phyloP scores from a whole-genome alignment of 2,888 invertebrate species.

The Pedicia rivosa region DNA sequence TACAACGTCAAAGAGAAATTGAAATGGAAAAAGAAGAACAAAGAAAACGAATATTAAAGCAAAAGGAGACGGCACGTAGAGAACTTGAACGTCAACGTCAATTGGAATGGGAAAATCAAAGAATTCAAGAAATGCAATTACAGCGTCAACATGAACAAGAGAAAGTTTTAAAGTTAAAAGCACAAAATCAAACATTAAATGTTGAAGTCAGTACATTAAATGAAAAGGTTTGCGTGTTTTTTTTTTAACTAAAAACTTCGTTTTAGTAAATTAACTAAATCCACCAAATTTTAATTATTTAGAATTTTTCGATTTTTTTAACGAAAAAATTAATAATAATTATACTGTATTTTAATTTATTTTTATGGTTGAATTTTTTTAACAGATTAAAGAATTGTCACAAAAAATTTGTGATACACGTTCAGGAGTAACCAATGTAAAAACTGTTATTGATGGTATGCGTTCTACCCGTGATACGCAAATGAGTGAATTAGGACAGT shows the following conservation, averaged over 20 bases:
- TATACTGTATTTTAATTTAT: conserved; percentile 6
- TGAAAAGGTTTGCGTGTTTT: conserved; percentile 28
- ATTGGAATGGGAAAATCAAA: conserved; percentile 90
- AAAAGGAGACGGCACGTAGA: conserved; percentile 55
- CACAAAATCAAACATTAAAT: conserved; percentile 66
- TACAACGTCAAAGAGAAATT: conserved; percentile 61
- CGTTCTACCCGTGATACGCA: conserved; percentile 78
- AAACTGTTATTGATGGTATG: conserved; percentile 95
- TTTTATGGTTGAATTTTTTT: no score
- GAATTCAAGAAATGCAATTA: conserved; percentile 68
- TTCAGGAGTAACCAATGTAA: conserved; percentile 77
- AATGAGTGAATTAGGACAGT: conserved; percentile 68
- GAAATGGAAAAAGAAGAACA: conserved; percentile 63
- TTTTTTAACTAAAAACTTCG: background rate
- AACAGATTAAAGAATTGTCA: conserved; percentile 58
- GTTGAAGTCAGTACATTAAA: conserved; percentile 54
- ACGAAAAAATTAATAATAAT: no score
- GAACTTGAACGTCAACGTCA: conserved; percentile 93
- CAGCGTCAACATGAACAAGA: conserved; percentile 76
- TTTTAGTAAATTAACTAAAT: background rate
- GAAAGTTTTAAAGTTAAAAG: conserved; percentile 69
- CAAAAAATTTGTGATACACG: conserved; percentile 69
- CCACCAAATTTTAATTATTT: background rate
- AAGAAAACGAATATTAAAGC: conserved; percentile 60
- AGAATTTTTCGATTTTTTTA: no score